Evolutionary conservation across 2,888 invertebrate genomes (phyloP).

Genomic region (Drosophila setosimentum): DNA sequence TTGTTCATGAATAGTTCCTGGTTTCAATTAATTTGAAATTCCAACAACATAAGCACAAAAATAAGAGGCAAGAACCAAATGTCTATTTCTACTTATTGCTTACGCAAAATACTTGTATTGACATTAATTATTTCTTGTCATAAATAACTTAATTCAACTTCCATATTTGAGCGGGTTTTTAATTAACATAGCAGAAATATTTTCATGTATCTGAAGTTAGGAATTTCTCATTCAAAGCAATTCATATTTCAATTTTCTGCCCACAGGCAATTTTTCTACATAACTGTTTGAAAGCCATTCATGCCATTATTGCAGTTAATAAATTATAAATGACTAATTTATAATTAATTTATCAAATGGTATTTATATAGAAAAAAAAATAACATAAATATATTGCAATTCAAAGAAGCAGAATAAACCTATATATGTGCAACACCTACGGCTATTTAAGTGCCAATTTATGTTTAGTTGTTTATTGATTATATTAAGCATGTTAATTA

Average conservation of each 20-base stretch:
- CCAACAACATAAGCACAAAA: slow-evolving; percentile 3
- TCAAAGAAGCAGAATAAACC: background rate
- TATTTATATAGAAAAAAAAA: background rate
- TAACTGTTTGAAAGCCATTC: background rate
- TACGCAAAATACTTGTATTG: slow-evolving; percentile 1
- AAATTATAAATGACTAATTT: background rate
- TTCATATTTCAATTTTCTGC: slow-evolving; percentile 24
- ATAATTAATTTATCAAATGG: background rate
- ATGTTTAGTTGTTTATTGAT: background rate
- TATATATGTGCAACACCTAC: background rate
- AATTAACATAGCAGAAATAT: slow-evolving; percentile 40
- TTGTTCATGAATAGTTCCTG: background rate
- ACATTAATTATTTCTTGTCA: background rate
- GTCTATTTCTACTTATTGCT: background rate
- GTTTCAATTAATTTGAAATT: slow-evolving; percentile 31
- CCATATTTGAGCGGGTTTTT: slow-evolving; percentile 24
- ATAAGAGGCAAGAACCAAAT: background rate
- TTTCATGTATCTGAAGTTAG: slow-evolving; percentile 10
- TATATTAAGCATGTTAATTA: too few species aligned
- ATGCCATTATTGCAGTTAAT: background rate
- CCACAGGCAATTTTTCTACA: slow-evolving; percentile 1
- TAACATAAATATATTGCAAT: background rate
- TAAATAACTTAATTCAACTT: slow-evolving; percentile 15
- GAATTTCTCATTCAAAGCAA: slow-evolving; percentile 26
- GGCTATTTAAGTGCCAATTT: background rate